phyloP scores from a whole-genome alignment of 2,888 invertebrate genomes.

The Campoplex capitator region DNA sequence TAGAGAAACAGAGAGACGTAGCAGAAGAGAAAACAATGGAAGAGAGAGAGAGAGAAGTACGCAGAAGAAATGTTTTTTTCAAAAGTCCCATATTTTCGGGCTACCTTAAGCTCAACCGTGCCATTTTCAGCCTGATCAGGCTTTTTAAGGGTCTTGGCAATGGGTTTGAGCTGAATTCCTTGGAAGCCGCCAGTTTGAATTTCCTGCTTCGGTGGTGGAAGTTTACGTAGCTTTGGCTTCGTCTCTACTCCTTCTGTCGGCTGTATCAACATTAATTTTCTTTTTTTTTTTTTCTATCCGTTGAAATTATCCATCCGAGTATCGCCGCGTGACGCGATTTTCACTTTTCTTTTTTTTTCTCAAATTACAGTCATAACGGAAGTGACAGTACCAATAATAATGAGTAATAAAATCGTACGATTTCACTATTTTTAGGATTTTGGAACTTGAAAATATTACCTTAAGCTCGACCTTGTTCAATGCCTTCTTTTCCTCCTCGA shows the following conservation, averaged over 20 bases:
- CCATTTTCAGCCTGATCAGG: conserved; percentile 80
- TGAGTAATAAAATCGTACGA: background rate
- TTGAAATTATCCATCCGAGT: conserved; percentile 42
- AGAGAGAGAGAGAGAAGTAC: conserved; percentile 22
- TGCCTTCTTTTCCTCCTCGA: conserved; percentile 79
- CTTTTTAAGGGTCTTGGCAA: conserved; percentile 81
- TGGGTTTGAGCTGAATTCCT: conserved; percentile 87
- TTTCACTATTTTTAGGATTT: conserved; percentile 3
- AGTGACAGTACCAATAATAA: background rate
- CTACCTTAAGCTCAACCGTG: conserved; percentile 82
- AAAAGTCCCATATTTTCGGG: conserved; percentile 71
- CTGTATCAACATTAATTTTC: conserved; percentile 74
- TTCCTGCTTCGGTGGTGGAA: conserved; percentile 84
- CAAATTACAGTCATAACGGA: background rate
- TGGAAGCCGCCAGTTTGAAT: conserved; percentile 87
- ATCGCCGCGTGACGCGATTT: conserved; percentile 12
- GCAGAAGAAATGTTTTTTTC: conserved; percentile 43
- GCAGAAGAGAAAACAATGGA: background rate
- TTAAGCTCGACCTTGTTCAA: conserved; percentile 84
- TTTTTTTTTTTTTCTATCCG: conserved; percentile 44
- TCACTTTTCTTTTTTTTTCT: background rate
- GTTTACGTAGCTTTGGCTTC: conserved; percentile 84
- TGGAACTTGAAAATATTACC: conserved; percentile 76
- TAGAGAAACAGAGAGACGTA: conserved; percentile 23
- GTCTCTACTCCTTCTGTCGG: conserved; percentile 80